Percentiles rank a stretch among this genome's conserved stretches.
These are phyloP conservation scores for Automeris io DNA, from an alignment of 2,888 invertebrate species.

Conservation along the genomic window DNA sequence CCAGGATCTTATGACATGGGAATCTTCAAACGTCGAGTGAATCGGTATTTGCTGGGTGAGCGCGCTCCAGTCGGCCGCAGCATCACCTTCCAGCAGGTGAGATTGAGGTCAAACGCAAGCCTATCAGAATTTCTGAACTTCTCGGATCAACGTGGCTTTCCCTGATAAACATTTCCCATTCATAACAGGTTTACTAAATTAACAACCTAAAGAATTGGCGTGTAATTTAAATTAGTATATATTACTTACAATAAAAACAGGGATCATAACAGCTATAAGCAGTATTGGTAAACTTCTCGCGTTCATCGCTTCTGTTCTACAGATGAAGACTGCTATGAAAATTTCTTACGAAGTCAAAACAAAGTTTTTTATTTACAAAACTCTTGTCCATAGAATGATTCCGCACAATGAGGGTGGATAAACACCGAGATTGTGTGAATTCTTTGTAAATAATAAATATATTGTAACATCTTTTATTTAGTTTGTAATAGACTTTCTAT, in stretches of 20 bases:
- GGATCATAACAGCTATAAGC: conserved; percentile 26
- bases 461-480: background rate
- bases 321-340: conserved; percentile 6
- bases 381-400: conserved; percentile 15
- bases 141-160: too few species aligned
- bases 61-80: too few species aligned
- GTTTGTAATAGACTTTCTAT: background rate
- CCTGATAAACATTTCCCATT: too few species aligned
- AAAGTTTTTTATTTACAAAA: conserved; percentile 24
- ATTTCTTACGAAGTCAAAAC: background rate
- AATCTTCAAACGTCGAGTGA: too few species aligned
- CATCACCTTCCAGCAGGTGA: too few species aligned
- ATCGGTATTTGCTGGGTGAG: too few species aligned
- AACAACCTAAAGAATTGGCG: too few species aligned
- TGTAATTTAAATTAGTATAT: too few species aligned
- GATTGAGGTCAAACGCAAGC: too few species aligned
- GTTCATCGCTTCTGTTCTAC: conserved; percentile 29
- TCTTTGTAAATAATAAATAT: background rate
- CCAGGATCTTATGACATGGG: too few species aligned
- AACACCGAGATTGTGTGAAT: conserved; percentile 11
- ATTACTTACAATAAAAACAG: conserved; percentile 16
- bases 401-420: conserved; percentile 19
- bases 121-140: too few species aligned
- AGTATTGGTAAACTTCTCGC: conserved; percentile 25
- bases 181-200: too few species aligned